Conservation (phyloP, 1,140 invertebrate genomes). For the Telenomus remus region DNA sequence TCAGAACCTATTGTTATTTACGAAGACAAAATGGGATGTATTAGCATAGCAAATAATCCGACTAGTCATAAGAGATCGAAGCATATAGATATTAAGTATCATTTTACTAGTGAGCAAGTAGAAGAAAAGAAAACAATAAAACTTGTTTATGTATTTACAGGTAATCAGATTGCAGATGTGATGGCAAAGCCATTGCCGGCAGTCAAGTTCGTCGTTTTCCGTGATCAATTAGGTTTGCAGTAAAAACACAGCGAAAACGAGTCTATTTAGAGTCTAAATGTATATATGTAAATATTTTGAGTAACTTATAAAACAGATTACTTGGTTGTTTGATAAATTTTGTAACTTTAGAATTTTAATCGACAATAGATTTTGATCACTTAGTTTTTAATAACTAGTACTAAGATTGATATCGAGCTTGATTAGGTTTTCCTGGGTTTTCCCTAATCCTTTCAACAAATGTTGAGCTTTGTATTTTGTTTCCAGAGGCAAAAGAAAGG, state of each 20-base stretch:
- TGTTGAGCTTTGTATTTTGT: slow-evolving; percentile 1
- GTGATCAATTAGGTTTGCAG: neutral
- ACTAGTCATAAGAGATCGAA: neutral
- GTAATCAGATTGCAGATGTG: neutral
- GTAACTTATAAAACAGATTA: no score
- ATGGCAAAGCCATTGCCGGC: neutral
- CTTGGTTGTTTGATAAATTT: no score
- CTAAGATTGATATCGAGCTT: no score
- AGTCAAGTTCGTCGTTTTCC: neutral
- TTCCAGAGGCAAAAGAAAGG: neutral
- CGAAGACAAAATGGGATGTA: neutral
- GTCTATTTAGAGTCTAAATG: no score
- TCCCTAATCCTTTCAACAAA: neutral
- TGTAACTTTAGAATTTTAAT: no score
- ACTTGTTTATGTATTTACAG: neutral
- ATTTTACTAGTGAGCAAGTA: neutral
- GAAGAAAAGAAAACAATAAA: neutral
- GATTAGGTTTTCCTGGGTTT: neutral
- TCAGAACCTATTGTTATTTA: neutral
- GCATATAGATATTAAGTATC: neutral
- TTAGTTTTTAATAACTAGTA: no score
- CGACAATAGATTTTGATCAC: no score
- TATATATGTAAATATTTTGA: no score
- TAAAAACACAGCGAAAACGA: no score
- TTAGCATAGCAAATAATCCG: neutral